Conservation (phyloP, 2,888 invertebrate genomes). For the Apotomis betuletana region DNA sequence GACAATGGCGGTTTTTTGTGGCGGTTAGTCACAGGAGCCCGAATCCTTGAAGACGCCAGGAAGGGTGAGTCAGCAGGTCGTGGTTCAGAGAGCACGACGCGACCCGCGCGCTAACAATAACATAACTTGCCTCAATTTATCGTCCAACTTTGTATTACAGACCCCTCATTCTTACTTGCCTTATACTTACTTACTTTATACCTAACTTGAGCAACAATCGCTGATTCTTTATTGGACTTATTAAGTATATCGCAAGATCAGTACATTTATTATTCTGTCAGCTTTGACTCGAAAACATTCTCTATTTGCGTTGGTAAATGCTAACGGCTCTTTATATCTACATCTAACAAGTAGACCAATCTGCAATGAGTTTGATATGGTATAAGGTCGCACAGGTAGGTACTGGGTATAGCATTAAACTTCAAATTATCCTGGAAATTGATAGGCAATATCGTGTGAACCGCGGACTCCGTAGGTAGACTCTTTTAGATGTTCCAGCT, state of each 20-base stretch:
- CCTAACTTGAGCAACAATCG: not conserved
- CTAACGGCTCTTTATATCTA: not conserved
- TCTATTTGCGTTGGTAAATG: not conserved
- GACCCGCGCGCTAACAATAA: constrained; percentile 51
- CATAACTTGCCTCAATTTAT: constrained; percentile 35
- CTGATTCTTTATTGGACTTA: constrained; percentile 13
- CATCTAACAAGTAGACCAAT: not conserved
- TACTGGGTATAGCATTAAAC: too few species aligned
- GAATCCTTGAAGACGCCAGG: constrained; percentile 69
- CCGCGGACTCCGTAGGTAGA: too few species aligned
- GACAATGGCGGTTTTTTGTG: constrained; percentile 71
- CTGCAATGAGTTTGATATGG: too few species aligned
- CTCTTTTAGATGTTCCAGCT: too few species aligned
- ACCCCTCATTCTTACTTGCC: constrained; percentile 27
- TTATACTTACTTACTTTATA: too few species aligned
- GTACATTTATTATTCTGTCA: not conserved
- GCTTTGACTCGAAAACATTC: not conserved
- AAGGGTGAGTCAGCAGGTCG: constrained; percentile 74
- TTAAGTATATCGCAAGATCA: not conserved
- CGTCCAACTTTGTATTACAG: constrained; percentile 31
- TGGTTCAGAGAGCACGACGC: constrained; percentile 66
- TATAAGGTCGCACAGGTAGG: too few species aligned
- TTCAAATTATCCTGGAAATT: too few species aligned
- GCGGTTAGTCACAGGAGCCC: constrained; percentile 67
- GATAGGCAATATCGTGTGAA: too few species aligned